phyloP scores from a whole-genome alignment of 2,113 vertebrate species.

The Prolemur simus region DNA sequence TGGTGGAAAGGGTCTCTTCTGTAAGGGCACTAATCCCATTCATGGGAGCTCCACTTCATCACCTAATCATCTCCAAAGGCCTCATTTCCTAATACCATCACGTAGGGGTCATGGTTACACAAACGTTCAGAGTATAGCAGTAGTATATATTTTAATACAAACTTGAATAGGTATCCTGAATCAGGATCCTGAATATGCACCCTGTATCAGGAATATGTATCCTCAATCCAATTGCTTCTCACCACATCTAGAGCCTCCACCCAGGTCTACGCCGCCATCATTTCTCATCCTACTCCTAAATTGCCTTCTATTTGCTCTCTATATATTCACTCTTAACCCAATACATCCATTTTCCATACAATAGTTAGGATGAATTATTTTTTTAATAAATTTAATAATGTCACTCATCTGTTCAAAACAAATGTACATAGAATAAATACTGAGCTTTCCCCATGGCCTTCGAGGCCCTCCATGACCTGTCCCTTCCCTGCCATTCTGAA shows the following conservation, averaged over 20 bases:
- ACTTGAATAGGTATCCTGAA: background rate
- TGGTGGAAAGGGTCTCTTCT: background rate
- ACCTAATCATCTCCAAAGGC: background rate
- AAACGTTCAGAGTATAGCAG: background rate
- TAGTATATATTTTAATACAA: background rate
- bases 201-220: background rate
- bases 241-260: background rate
- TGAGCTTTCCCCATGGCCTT: background rate
- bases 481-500: background rate
- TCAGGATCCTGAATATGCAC: too few species aligned
- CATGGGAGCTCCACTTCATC: background rate
- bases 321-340: background rate
- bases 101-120: background rate
- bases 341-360: background rate
- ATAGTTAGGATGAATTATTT: background rate
- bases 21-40: background rate
- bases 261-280: background rate
- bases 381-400: background rate
- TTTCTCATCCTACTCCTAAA: background rate
- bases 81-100: background rate
- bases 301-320: background rate
- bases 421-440: background rate
- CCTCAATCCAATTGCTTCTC: background rate
- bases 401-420: background rate
- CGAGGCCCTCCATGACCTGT: background rate